Evolutionary conservation across 2,797 vertebrate genomes (phyloP), one percentile per base, ranked within the genome.

Genomic region (Darevskia mixta): DNA sequence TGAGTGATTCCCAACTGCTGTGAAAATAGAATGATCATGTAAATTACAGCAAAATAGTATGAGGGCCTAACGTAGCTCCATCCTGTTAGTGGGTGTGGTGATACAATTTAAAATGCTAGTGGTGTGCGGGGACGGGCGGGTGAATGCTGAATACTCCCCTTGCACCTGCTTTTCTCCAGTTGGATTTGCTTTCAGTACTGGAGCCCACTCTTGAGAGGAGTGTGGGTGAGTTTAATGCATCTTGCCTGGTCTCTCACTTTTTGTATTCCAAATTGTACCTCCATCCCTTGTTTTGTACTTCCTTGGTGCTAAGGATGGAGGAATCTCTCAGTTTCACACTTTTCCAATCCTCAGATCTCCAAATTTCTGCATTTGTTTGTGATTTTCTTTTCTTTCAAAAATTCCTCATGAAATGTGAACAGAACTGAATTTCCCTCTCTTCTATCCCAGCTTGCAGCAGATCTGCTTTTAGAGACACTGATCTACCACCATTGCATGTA

Each of bases 1-100:
- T 69, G 27, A 69, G 27, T 25, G 58, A 6, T 0, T 1, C 0
- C 0, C 83, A 88, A 10, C 45, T 81, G 32, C 29, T 49, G 20
- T 75, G 71, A 11, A 71, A 76, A 77, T 29, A 9, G 27, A 25
- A 27, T 25, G 41, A 78, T 11, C 38, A 27, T 77, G 41, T 77
- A 45, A 49, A 29, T 78, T 78, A 25, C 5, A 45, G 43, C 64
- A 86, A 29, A 66, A 83, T 87, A 38, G 83, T 17, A 27, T 82
- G 83, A 82, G 8, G 87, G 76, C 2, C 32, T 73, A 73, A 32
- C 2, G 6, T 29, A 49, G 5, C 4, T 49, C 25, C 4, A 45
- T 29, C 25, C 8, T 49, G 10, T 18, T 64, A 38, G 49, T 76
- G 71, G 15, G 3, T 71, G n/a, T 71, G 4, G 18, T 83, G 49